A percentile compares a stretch with the other conserved stretches of the same genome.
Conservation (phyloP, 92 coral and sea anemone genomes). For the Bergia puertoricense region DNA sequence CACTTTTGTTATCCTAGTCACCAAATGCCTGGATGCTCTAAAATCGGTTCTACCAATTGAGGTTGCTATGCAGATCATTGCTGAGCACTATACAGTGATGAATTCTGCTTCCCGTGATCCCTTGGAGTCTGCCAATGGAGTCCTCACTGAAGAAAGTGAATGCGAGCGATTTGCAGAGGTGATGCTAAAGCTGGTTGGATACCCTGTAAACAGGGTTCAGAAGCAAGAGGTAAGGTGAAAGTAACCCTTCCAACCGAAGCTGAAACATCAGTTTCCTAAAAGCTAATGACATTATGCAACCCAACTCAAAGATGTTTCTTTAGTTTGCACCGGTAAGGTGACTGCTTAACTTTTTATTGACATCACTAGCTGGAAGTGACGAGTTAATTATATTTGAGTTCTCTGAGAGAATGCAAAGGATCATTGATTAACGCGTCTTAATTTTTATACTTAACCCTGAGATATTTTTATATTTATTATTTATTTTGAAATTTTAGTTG, state of each 20-base stretch:
- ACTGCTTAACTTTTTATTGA: too few species aligned
- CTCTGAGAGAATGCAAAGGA: too few species aligned
- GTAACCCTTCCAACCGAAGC: not conserved
- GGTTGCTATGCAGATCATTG: slow-evolving; percentile 33
- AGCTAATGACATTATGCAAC: too few species aligned
- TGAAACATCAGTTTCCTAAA: not conserved
- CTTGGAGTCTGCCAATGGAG: not conserved
- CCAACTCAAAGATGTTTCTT: too few species aligned
- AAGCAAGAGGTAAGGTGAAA: slow-evolving; percentile 14
- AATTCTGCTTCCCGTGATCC: slow-evolving; percentile 27
- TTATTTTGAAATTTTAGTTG: not conserved
- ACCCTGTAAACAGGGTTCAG: slow-evolving; percentile 3
- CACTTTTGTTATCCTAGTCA: not conserved
- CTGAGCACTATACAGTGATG: slow-evolving; percentile 4
- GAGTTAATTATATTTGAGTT: too few species aligned
- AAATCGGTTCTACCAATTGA: slow-evolving; percentile 29
- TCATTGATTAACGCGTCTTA: too few species aligned
- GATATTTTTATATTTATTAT: not conserved
- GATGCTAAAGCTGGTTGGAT: slow-evolving; percentile 25
- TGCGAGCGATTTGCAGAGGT: slow-evolving; percentile 18
- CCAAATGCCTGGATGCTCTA: slow-evolving; percentile 15
- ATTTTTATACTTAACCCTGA: not conserved
- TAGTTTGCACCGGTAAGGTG: too few species aligned
- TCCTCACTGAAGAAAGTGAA: slow-evolving; percentile 20
- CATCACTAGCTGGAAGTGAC: too few species aligned